phyloP scores from a whole-genome alignment of 2,888 invertebrate species.

The Erebia aethiops region DNA sequence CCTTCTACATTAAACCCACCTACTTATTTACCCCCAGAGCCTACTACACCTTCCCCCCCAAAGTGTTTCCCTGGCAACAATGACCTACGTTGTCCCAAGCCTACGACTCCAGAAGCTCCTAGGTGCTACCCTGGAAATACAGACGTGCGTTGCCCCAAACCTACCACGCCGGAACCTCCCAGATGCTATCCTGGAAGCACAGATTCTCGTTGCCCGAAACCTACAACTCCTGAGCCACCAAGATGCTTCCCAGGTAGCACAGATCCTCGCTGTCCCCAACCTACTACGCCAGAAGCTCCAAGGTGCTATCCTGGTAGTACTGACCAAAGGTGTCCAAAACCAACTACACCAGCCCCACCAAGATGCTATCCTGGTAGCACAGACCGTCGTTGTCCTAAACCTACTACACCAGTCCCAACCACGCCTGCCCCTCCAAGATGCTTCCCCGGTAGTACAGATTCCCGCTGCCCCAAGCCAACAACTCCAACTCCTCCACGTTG shows the following conservation, averaged over 20 bases:
- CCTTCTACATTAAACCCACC: background rate
- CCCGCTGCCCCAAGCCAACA: background rate
- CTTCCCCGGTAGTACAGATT: conserved; percentile 44
- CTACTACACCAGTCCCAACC: conserved; percentile 36
- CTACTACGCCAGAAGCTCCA: conserved; percentile 39
- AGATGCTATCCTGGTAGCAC: conserved; percentile 46
- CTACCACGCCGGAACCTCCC: too few species aligned
- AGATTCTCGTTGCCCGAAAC: too few species aligned
- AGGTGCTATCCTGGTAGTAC: background rate
- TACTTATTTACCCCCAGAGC: background rate
- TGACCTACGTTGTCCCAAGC: conserved; percentile 71
- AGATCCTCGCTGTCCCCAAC: conserved; percentile 62
- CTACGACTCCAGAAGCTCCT: conserved; percentile 39
- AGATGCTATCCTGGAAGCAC: too few species aligned
- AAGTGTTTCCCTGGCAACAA: conserved; percentile 71
- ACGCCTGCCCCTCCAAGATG: conserved; percentile 41
- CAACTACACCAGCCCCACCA: conserved; percentile 19
- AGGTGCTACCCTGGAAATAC: too few species aligned
- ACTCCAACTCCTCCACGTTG: conserved; percentile 8
- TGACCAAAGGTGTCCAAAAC: conserved; percentile 50
- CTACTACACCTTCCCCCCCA: conserved; percentile 15
- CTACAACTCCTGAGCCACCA: too few species aligned
- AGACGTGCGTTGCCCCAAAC: too few species aligned
- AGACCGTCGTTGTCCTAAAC: conserved; percentile 50
- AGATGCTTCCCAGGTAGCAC: conserved; percentile 53